Percentiles rank a stretch among this genome's conserved stretches.
These are phyloP conservation scores for Microcebus murinus DNA, from an alignment of 2,113 vertebrate species.

Conservation along the genomic window DNA sequence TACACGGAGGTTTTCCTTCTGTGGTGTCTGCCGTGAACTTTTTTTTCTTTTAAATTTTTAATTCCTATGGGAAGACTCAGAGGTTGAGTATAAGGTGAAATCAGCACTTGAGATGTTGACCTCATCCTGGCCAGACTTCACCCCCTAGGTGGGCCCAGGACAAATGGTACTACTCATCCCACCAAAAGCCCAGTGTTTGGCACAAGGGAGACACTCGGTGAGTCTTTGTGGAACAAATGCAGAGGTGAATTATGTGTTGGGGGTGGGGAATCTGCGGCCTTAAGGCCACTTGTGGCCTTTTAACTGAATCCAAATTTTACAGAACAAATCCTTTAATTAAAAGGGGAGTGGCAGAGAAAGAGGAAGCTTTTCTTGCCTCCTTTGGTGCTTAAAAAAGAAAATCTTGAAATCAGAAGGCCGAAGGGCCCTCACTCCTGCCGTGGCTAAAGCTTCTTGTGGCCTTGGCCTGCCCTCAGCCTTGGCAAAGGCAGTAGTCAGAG, in stretches of 20 bases:
- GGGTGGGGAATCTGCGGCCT: too few relatives aligned
- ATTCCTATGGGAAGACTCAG: neutral
- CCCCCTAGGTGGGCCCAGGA: neutral
- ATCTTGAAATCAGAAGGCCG: too few relatives aligned
- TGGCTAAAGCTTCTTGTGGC: neutral
- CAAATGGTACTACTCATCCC: neutral
- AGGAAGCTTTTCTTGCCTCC: too few relatives aligned
- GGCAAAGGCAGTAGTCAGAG: neutral
- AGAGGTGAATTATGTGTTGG: neutral
- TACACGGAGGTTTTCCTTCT: neutral
- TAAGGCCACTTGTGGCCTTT: too few relatives aligned
- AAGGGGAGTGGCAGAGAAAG: too few relatives aligned
- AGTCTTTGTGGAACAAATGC: accelerated
- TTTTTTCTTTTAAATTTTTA: neutral
- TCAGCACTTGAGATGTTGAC: neutral
- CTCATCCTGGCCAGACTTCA: neutral
- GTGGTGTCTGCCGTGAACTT: neutral
- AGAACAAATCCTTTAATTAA: too few relatives aligned
- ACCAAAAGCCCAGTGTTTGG: neutral
- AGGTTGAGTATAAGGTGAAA: neutral
- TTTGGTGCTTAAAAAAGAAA: too few relatives aligned
- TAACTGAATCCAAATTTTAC: too few relatives aligned
- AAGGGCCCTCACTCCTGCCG: accelerated
- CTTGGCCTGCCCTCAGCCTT: neutral
- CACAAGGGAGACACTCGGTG: neutral